phyloP scores from a whole-genome alignment of 2,113 vertebrate genomes.

The Lathamus discolor region DNA sequence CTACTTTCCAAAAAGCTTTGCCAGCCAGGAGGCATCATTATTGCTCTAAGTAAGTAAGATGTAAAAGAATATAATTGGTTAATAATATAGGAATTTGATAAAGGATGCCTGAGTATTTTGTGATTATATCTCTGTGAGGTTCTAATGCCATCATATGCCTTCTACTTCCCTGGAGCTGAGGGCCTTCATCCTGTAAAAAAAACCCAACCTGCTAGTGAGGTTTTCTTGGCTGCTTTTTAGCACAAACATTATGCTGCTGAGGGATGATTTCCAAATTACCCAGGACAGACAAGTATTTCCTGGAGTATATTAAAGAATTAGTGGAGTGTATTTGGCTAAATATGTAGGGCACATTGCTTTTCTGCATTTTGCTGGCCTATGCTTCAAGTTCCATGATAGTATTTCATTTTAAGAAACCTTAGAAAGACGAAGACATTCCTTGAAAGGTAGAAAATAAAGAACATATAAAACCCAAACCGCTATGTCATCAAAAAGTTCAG shows the following conservation, averaged over 20 bases:
- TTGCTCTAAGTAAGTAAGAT: background rate
- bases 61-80: background rate
- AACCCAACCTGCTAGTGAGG: background rate
- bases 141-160: background rate
- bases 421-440: background rate
- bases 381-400: background rate
- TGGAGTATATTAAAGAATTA: background rate
- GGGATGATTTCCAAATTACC: background rate
- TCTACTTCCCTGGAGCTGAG: background rate
- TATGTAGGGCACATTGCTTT: background rate
- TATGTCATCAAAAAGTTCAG: constrained; percentile 19
- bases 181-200: background rate
- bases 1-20: background rate
- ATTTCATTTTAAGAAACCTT: background rate
- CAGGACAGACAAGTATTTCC: background rate
- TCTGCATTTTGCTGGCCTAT: background rate
- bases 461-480: background rate
- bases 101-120: background rate
- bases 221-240: constrained; percentile 13
- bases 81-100: background rate
- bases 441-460: constrained; percentile 10
- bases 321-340: background rate
- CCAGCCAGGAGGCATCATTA: background rate
- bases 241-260: background rate
- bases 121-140: fast-evolving